Evolutionary conservation across 2,797 vertebrate species (phyloP).

Genomic region (Rhyacichthys aspro): DNA sequence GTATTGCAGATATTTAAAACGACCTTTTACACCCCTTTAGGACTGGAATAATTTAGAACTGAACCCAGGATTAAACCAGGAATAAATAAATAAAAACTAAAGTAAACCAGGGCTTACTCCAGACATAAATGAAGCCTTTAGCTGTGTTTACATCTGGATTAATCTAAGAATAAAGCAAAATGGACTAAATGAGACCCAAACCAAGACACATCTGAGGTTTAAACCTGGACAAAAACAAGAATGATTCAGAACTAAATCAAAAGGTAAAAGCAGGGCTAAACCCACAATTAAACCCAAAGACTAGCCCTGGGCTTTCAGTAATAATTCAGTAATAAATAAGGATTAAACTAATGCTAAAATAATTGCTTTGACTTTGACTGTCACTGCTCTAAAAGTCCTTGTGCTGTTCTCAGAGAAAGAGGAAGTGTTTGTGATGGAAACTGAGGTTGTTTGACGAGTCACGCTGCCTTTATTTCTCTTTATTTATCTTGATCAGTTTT

Average conservation of each 20-base stretch:
- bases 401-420: conserved; percentile 15
- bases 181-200: not conserved
- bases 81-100: not conserved
- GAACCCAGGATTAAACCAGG: not conserved
- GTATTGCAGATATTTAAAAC: no score
- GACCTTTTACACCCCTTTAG: no score
- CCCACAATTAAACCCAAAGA: no score
- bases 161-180: not conserved
- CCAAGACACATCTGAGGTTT: not conserved
- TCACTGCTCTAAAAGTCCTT: no score
- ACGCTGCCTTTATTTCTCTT: conserved; percentile 18
- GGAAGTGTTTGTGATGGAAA: conserved; percentile 34
- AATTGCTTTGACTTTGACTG: no score
- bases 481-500: not conserved
- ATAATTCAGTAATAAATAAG: no score
- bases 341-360: no score
- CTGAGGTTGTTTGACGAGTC: conserved; percentile 57
- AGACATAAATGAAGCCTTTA: not conserved
- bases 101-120: not conserved
- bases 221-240: no score
- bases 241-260: no score
- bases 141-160: not conserved
- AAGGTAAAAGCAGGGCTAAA: not conserved
- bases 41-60: no score
- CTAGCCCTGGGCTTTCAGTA: no score